Base-by-base conservation (phyloP, 2,888 invertebrate genomes). In the Drosophila recens region DNA sequence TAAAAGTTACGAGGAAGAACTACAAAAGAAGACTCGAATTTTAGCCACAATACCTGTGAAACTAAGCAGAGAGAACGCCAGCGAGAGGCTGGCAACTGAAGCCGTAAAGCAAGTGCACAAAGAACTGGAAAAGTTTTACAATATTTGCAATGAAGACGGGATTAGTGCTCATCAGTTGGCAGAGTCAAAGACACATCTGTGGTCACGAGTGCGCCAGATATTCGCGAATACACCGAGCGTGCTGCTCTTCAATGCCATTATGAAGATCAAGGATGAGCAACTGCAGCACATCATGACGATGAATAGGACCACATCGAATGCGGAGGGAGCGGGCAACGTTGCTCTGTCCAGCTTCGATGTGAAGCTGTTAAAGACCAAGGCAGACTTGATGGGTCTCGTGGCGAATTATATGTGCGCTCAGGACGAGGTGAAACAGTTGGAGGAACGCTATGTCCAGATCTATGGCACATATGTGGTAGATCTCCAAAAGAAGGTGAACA, bases 191-290 rank as follows among this genome's bases (percentile, higher is more conserved):
- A 65, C 83, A 5, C 77, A 72, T 8, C 72, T 92, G 10, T 92
- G 93, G 92, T 52, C 73, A 0, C 89, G 91, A 38, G 81, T 92
- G 78, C 90, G 91, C 2, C 58, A 69, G 4, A 88, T 86, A 11
- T 92, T 92, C 53, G 71, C 78, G 2, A 85, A 91, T 36, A 88
- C 91, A 1, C 93, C 92, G 4, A 91, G 90, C 23, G 89, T 89
- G 36, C 62, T 88, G 36, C 80, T 92, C 5, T 91, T 92, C 61
- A 92, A 90, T 68, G 84, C 82, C 1, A 89, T 92, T 5, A 78
- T 92, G 66, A 90, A 90, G 23, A 66, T 85, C 2, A 92, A 91
- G 58, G 91, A 91, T 38, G 90, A 92, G 15, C 91, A 92, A 69
- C 56, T 92, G 13, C 91, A 92, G 45, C 72, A 91, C n/a, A 78